Evolutionary conservation across 2,888 invertebrate genomes (phyloP).

Genomic region (Oligia strigilis): DNA sequence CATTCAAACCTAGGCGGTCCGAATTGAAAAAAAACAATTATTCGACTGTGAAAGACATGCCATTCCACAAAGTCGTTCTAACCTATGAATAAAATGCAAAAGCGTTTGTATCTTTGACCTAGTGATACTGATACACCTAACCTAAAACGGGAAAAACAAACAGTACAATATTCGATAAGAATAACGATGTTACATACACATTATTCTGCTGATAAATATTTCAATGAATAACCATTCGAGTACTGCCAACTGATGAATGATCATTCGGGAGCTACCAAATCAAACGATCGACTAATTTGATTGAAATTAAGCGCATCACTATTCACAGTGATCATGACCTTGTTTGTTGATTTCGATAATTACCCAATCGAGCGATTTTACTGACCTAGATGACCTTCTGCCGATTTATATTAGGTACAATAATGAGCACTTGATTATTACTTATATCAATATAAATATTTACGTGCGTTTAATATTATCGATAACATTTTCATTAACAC

Average conservation of each 20-base stretch:
- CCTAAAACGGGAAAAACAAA: constrained; percentile 39
- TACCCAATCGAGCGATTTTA: constrained; percentile 22
- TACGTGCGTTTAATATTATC: constrained; percentile 11
- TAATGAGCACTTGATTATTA: constrained; percentile 6
- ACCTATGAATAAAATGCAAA: constrained; percentile 1
- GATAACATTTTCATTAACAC: constrained; percentile 13
- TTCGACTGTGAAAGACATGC: neutral
- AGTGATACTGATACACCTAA: constrained; percentile 31
- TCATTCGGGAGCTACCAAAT: neutral
- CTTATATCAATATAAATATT: constrained; percentile 36
- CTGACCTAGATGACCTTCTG: constrained; percentile 23
- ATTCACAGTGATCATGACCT: constrained; percentile 37
- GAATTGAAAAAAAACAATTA: neutral
- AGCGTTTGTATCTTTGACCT: constrained; percentile 20
- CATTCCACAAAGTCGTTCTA: neutral
- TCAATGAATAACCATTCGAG: constrained; percentile 18
- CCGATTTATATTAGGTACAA: constrained; percentile 14
- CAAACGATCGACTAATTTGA: constrained; percentile 20
- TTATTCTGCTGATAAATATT: constrained; percentile 7
- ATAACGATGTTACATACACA: constrained; percentile 18
- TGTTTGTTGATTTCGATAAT: constrained; percentile 37
- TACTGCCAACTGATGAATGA: constrained; percentile 7
- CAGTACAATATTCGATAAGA: constrained; percentile 29
- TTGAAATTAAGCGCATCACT: constrained; percentile 22
- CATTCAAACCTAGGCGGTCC: neutral